Evolutionary conservation across 2,888 invertebrate species (phyloP).

Genomic region (Catonia carolina): DNA sequence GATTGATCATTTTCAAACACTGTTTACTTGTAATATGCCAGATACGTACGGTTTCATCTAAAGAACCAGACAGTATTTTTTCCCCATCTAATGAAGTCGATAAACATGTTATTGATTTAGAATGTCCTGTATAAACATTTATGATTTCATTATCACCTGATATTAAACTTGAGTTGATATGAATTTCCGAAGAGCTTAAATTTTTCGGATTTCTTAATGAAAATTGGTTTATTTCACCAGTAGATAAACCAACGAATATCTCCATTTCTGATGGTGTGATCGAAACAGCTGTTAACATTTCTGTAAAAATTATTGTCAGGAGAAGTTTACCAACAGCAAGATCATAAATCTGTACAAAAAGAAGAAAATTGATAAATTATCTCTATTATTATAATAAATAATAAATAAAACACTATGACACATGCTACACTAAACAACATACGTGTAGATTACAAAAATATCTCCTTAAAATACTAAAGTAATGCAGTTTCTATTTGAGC

Average conservation of each 20-base stretch:
- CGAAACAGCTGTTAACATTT: slow-evolving; percentile 57
- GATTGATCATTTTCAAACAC: slow-evolving; percentile 59
- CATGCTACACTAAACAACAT: no score
- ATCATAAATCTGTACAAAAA: slow-evolving; percentile 56
- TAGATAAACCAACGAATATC: slow-evolving; percentile 65
- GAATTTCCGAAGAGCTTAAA: slow-evolving; percentile 44
- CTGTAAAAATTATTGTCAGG: slow-evolving; percentile 64
- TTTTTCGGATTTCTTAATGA: slow-evolving; percentile 60
- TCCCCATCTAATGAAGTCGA: slow-evolving; percentile 65
- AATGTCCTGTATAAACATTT: slow-evolving; percentile 59
- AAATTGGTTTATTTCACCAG: slow-evolving; percentile 64
- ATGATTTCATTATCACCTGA: no score
- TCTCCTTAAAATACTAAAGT: no score
- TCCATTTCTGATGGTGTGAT: slow-evolving; percentile 63
- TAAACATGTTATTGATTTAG: slow-evolving; percentile 60
- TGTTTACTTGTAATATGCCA: slow-evolving; percentile 79
- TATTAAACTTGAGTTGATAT: not conserved
- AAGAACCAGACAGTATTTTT: slow-evolving; percentile 67
- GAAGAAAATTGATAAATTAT: not conserved
- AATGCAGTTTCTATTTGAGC: no score
- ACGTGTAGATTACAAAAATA: no score
- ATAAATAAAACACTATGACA: no score
- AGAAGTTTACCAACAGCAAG: slow-evolving; percentile 61
- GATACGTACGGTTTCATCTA: slow-evolving; percentile 56
- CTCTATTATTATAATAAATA: no score